Evolutionary conservation across 1,140 invertebrate species (phyloP).

Genomic region (Drosophila simulans): DNA sequence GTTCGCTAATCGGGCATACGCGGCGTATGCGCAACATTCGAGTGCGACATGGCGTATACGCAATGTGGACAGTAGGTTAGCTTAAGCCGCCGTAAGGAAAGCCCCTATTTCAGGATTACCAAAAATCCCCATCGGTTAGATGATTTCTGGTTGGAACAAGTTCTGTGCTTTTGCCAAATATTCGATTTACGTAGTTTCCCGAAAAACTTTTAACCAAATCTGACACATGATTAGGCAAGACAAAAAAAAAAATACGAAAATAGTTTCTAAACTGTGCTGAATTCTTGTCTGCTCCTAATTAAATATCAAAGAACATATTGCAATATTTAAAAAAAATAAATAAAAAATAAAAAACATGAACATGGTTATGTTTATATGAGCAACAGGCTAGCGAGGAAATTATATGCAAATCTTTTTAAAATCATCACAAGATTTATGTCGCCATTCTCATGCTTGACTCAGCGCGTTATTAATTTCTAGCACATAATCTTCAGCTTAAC

Average conservation of each 20-base stretch:
- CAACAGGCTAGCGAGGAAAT: constrained; percentile 13
- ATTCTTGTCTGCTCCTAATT: constrained; percentile 14
- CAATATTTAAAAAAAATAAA: constrained; percentile 12
- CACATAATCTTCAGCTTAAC: constrained; percentile 36
- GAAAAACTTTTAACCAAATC: constrained; percentile 6
- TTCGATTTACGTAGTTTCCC: background rate
- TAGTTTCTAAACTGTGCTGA: constrained; percentile 14
- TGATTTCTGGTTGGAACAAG: background rate
- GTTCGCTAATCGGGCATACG: background rate
- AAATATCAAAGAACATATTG: constrained; percentile 29
- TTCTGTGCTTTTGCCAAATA: background rate
- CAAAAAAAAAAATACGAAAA: background rate
- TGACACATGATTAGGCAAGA: constrained; percentile 5
- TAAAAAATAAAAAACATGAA: constrained; percentile 8
- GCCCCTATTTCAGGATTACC: background rate
- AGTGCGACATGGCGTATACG: constrained; percentile 44
- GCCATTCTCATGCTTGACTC: constrained; percentile 37
- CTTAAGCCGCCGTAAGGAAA: background rate
- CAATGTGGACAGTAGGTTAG: background rate
- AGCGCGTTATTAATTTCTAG: constrained; percentile 33
- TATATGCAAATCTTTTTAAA: constrained; percentile 22
- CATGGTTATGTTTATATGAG: constrained; percentile 29
- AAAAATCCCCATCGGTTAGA: background rate
- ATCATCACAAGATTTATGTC: constrained; percentile 31
- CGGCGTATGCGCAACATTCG: constrained; percentile 44